Conservation (phyloP, 2,113 vertebrate genomes). For the Loxodonta africana region DNA sequence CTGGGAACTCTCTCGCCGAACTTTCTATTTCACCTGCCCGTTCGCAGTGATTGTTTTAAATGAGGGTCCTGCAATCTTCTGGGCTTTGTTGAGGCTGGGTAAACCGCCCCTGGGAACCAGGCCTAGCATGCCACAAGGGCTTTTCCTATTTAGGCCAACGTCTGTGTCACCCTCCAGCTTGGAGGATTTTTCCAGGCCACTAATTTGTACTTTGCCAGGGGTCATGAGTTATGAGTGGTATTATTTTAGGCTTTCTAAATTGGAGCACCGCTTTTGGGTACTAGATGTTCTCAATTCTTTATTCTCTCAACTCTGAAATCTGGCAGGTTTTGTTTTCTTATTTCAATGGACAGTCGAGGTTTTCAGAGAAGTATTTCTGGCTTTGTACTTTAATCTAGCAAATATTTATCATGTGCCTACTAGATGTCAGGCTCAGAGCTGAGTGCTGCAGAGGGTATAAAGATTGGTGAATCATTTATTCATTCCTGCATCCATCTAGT, state of each 20-base stretch:
- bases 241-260: constrained; percentile 80
- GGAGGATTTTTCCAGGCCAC: constrained; percentile 76
- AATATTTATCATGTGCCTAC: constrained; percentile 41
- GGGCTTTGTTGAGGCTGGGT: constrained; percentile 39
- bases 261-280: constrained; percentile 65
- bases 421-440: constrained; percentile 25
- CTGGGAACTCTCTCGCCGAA: constrained; percentile 69
- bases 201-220: constrained; percentile 77
- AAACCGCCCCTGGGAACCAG: constrained; percentile 29
- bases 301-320: constrained; percentile 56
- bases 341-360: constrained; percentile 21
- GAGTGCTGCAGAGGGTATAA: not conserved
- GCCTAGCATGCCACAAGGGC: not conserved
- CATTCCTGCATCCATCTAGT: not conserved
- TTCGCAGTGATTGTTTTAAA: constrained; percentile 79
- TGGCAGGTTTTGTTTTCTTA: constrained; percentile 28
- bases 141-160: constrained; percentile 65
- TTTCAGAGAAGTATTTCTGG: constrained; percentile 20
- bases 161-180: constrained; percentile 55
- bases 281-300: constrained; percentile 66
- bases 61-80: constrained; percentile 81
- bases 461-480: not conserved
- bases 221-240: constrained; percentile 71
- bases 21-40: constrained; percentile 82
- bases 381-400: constrained; percentile 22